Conservation (phyloP, 1,140 invertebrate genomes). For the Zaprionus ornatus region DNA sequence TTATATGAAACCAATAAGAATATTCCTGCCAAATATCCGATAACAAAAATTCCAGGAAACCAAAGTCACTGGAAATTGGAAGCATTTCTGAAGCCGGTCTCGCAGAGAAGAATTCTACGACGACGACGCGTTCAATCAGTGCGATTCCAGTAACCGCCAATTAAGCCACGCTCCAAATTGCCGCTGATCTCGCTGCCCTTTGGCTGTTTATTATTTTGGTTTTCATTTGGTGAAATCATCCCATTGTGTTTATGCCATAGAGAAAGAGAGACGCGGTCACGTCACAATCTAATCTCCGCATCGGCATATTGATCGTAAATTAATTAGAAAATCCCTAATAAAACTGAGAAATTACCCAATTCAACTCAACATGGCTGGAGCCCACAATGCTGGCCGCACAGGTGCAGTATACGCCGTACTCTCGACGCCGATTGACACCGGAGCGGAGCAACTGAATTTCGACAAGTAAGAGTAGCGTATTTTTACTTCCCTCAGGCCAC, state of each 20-base stretch:
- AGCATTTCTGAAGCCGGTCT: background rate
- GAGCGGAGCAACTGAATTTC: constrained; percentile 32
- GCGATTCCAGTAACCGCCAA: constrained; percentile 37
- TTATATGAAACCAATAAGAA: background rate
- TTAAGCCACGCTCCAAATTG: constrained; percentile 50
- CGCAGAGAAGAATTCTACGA: background rate
- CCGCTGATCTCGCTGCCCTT: background rate
- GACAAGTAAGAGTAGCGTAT: constrained; percentile 42
- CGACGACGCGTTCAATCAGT: constrained; percentile 36
- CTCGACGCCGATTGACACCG: constrained; percentile 60
- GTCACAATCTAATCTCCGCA: constrained; percentile 57
- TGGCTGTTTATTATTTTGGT: background rate
- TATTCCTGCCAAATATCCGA: background rate
- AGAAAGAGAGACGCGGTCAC: background rate
- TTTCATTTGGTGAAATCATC: background rate
- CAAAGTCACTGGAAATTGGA: background rate
- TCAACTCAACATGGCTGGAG: constrained; percentile 10
- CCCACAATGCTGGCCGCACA: constrained; percentile 22
- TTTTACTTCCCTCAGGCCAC: background rate
- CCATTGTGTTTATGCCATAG: background rate
- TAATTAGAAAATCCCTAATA: constrained; percentile 48
- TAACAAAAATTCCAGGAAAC: background rate
- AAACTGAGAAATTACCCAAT: constrained; percentile 23
- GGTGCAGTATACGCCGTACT: constrained; percentile 68
- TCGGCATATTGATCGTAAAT: constrained; percentile 65